These are phyloP conservation scores for Pteruthius melanotis DNA, from an alignment of 2,113 vertebrate genomes.

Conservation along the genomic window DNA sequence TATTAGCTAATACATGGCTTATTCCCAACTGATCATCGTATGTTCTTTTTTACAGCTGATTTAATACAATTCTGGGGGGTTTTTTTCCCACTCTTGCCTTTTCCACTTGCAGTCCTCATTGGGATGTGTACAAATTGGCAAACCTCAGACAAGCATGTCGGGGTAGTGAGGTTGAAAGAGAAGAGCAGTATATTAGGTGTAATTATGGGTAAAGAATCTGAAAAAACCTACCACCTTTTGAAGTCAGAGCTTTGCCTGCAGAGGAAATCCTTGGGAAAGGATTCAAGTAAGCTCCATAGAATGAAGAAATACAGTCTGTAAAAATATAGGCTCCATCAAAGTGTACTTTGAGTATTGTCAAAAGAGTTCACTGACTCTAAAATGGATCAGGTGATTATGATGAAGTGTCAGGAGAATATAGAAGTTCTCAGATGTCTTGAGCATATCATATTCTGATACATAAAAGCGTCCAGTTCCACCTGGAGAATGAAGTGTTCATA, in stretches of 20 bases:
- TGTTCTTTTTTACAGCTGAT: background rate
- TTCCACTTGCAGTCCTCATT: background rate
- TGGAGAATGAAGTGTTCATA: background rate
- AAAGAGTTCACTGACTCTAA: background rate
- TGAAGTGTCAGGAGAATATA: background rate
- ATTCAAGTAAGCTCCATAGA: background rate
- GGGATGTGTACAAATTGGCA: background rate
- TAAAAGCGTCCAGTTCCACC: background rate
- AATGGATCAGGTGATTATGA: background rate
- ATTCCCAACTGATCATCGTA: background rate
- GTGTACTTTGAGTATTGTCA: background rate
- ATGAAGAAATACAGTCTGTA: background rate
- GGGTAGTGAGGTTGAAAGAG: background rate
- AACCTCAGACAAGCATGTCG: background rate
- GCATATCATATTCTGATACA: background rate
- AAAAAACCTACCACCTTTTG: background rate
- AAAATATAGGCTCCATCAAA: background rate
- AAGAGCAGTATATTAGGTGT: background rate
- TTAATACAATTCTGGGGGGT: background rate
- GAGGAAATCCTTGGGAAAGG: conserved; percentile 16
- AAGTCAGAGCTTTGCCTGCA: conserved; percentile 8
- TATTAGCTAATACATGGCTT: conserved; percentile 11
- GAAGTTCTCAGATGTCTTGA: background rate
- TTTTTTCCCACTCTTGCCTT: background rate
- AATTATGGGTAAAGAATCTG: background rate